Base-by-base conservation (phyloP, 2,888 invertebrate genomes). In the Laothoe populi region DNA sequence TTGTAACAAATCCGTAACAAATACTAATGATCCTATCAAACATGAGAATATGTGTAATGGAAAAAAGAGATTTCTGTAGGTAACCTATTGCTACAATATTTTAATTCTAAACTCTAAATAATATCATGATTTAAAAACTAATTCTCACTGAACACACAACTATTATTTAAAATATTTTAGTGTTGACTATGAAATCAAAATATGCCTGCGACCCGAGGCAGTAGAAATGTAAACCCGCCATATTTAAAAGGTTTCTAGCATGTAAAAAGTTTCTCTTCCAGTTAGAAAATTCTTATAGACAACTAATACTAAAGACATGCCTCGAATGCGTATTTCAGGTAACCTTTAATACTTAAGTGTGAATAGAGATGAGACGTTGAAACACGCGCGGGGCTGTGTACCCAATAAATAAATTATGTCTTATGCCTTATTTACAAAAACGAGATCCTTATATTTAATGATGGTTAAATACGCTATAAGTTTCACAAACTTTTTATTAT, bases 91-190 rank as follows among this genome's bases (percentile, higher is more conserved):
- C 77, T 79, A 77, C 68, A 44, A 31, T 63, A 74, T 68, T 71
- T 75, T 80, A 79, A n/a, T 16, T 59, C 42, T 49, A 38, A 48
- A 42, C 5, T 63, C 79, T 83, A 84, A 87, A 83, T 82, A 87
- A 87, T 86, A 87, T 86, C 84, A 75, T 78, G 77, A 75, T 72
- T 81, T 80, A 79, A 69, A 66, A 83, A 82, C 83, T 84, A 85
- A 80, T 80, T 86, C 87, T 87, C 87, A 88, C 86, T 87, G 87
- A 88, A 88, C 85, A 87, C 86, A 82, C 53, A 26, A 40, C 46
- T 60, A 58, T 44, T 53, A 62, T 57, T 66, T 44, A 53, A 53
- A 62, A 57, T 49, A 57, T 61, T 31, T 53, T 59, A 60, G 35
- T 53, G 40, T 16, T 2, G 62, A 66, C 57, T n/a, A 24, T 46